Percentiles rank a stretch among this genome's conserved stretches.
Evolutionary conservation across 2,797 vertebrate species (phyloP).

Genomic region (Sebastes dallii): DNA sequence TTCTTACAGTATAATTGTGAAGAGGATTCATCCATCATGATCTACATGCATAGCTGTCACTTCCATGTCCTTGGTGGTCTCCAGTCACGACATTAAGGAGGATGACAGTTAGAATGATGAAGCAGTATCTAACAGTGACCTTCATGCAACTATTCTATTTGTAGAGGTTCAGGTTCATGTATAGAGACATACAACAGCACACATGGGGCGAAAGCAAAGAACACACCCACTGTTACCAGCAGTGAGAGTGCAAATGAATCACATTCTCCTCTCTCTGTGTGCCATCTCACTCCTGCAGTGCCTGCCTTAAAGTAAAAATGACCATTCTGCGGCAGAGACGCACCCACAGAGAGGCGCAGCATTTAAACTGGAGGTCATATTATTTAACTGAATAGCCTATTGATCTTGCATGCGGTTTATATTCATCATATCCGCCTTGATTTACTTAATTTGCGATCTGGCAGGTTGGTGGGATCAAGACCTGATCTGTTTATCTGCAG

Average conservation of each 20-base stretch:
- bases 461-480: neutral
- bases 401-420: neutral
- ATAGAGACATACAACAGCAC: neutral
- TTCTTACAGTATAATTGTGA: neutral
- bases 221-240: constrained; percentile 21
- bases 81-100: neutral
- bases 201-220: neutral
- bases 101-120: neutral
- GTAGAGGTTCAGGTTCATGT: neutral
- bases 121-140: constrained; percentile 34
- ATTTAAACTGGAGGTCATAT: neutral
- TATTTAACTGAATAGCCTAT: neutral
- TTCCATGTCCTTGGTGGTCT: neutral
- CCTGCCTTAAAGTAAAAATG: neutral
- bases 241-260: constrained; percentile 42
- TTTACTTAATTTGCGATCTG: neutral
- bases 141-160: constrained; percentile 34
- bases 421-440: neutral
- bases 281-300: constrained; percentile 37
- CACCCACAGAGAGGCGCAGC: neutral
- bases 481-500: neutral
- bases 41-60: neutral
- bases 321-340: constrained; percentile 35
- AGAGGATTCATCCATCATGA: neutral
- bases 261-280: constrained; percentile 11